Evolutionary conservation across 2,888 invertebrate genomes (phyloP), one percentile per base, ranked within the genome.

Genomic region (Ephialtes manifestator): DNA sequence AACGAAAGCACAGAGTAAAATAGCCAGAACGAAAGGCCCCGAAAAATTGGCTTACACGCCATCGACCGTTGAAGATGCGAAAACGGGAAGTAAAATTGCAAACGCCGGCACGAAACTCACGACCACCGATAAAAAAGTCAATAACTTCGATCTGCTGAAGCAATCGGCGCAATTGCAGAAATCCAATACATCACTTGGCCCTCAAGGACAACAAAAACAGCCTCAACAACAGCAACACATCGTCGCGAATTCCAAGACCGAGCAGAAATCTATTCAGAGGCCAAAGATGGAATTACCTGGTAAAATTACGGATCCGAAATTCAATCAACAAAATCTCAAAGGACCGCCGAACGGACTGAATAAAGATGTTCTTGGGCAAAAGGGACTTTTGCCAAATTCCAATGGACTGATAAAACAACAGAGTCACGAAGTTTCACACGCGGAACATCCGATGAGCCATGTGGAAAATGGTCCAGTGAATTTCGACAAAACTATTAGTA

Each of bases 211-310:
- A 8, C 88, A 88, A 55, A 85, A 86, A 46, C 77, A 60, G 46
- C 24, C 55, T n/a, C 83, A 77, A 20, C 81, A 75, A 24, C 74
- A 74, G 58, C 89, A 35, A 39, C 65, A 48, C 78, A 89, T 88
- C 55, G 48, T 89, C 0, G 78, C 77, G 2, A 84, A 81, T 8
- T 35, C 80, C 7, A 91, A 87, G 51, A 86, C 85, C 76, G 92
- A 93, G 8, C 76, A 88, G 18, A 91, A 89, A 75, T 76, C 89
- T 20, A 86, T 90, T 31, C 90, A 89, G 58, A 88, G 92, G 77
- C 89, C 90, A 31, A 93, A 92, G 76, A 91, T 91, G 90, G 93
- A 93, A 65, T 86, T 93, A 48, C 91, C 93, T 0, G 90, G 87
- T 1, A 93, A 93, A 60, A 90, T 91, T 65, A 60, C 89, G 1